phyloP scores from a whole-genome alignment of 2,113 vertebrate species.

The Alethe diademata region DNA sequence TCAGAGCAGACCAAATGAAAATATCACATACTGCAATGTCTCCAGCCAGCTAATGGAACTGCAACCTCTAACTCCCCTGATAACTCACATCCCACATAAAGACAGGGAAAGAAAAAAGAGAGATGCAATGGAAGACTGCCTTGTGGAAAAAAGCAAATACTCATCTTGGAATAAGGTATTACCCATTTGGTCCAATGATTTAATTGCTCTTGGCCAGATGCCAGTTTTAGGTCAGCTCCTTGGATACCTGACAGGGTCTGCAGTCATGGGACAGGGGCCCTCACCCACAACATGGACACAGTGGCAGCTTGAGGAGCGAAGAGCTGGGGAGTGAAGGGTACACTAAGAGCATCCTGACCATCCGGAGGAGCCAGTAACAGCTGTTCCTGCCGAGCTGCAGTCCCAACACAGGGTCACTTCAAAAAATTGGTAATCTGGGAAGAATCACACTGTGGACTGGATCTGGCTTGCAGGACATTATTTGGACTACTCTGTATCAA shows the following conservation, averaged over 20 bases:
- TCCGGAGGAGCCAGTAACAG: conserved; percentile 1
- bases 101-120: neutral
- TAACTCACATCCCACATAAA: neutral
- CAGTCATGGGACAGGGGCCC: neutral
- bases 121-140: neutral
- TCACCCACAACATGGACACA: neutral
- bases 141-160: neutral
- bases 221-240: neutral
- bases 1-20: neutral
- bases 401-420: conserved; percentile 18
- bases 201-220: neutral
- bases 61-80: neutral
- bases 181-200: neutral
- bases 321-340: neutral
- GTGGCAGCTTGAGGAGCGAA: neutral
- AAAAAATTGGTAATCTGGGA: conserved; percentile 33
- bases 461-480: conserved; percentile 1
- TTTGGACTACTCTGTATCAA: neutral
- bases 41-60: neutral
- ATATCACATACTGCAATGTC: neutral
- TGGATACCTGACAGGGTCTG: neutral
- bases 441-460: conserved; percentile 8
- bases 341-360: neutral
- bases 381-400: conserved; percentile 17
- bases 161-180: neutral